Conservation (phyloP, 2,888 invertebrate genomes). For the Ophion ventricosus region DNA sequence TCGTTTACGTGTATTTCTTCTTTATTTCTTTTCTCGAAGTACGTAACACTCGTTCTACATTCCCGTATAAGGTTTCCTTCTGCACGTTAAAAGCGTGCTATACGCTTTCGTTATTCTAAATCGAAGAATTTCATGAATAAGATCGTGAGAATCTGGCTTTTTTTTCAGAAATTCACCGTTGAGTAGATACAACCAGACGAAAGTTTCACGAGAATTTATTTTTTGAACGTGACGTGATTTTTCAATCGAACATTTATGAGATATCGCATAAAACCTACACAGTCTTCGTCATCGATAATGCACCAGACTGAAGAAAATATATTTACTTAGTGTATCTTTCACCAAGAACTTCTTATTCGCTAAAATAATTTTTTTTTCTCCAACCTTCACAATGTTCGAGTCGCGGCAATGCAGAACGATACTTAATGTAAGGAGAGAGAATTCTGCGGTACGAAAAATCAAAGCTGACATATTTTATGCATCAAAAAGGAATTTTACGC, state of each 20-base stretch:
- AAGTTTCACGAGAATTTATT: not conserved
- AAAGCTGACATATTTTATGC: conserved; percentile 66
- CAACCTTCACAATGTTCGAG: conserved; percentile 18
- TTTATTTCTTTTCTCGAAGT: conserved; percentile 3
- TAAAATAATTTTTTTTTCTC: conserved; percentile 23
- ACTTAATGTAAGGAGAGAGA: conserved; percentile 34
- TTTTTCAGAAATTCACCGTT: not conserved
- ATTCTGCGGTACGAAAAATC: conserved; percentile 19
- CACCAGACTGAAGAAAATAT: not conserved
- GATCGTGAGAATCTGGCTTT: not conserved
- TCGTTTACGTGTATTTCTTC: conserved; percentile 8
- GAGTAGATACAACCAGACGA: not conserved
- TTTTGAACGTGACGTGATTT: not conserved
- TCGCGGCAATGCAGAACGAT: conserved; percentile 30
- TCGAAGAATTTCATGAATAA: conserved; percentile 32
- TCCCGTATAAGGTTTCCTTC: conserved; percentile 6
- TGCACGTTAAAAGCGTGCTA: not conserved
- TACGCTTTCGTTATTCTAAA: not conserved
- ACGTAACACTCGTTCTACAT: conserved; percentile 5
- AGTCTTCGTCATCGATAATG: not conserved
- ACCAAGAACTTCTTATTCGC: not conserved
- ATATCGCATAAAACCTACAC: not conserved
- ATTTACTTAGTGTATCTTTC: not conserved
- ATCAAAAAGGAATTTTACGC: conserved; percentile 68
- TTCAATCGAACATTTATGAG: not conserved